Percentiles rank a stretch among this genome's conserved stretches.
These are phyloP conservation scores for Bicyclus anynana DNA, from an alignment of 1,140 invertebrate genomes.

Conservation along the genomic window DNA sequence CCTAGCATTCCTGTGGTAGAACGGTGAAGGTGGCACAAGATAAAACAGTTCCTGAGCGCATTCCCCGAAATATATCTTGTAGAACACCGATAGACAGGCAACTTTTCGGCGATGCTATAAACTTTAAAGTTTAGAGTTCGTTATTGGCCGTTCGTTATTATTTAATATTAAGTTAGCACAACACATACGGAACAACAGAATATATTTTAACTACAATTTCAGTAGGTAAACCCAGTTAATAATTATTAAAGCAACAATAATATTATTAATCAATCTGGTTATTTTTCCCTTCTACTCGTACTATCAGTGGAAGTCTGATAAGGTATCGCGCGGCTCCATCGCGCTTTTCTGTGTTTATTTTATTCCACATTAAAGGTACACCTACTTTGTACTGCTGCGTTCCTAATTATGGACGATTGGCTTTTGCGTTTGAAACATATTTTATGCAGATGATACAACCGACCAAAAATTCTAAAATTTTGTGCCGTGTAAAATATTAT, in stretches of 20 bases:
- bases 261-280: conserved; percentile 15
- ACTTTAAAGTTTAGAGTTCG: too few relatives aligned
- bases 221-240: conserved; percentile 2
- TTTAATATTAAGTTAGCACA: too few relatives aligned
- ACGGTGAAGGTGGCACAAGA: too few relatives aligned
- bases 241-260: conserved; percentile 17
- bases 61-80: too few relatives aligned
- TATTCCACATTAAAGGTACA: conserved; percentile 19
- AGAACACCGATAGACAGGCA: too few relatives aligned
- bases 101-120: too few relatives aligned
- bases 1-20: too few relatives aligned
- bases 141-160: too few relatives aligned
- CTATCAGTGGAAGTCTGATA: conserved; percentile 21
- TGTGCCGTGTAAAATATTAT: too few relatives aligned
- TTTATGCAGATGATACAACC: background rate
- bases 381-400: conserved; percentile 13
- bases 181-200: too few relatives aligned
- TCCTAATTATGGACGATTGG: conserved; percentile 17
- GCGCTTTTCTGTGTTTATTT: conserved; percentile 20
- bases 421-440: conserved; percentile 8
- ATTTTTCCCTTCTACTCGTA: conserved; percentile 13
- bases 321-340: conserved; percentile 18
- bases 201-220: too few relatives aligned
- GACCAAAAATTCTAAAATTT: background rate
- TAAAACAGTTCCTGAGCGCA: too few relatives aligned